Base-by-base conservation (phyloP, 2,888 invertebrate species). In the Xanthorhoe designata region DNA sequence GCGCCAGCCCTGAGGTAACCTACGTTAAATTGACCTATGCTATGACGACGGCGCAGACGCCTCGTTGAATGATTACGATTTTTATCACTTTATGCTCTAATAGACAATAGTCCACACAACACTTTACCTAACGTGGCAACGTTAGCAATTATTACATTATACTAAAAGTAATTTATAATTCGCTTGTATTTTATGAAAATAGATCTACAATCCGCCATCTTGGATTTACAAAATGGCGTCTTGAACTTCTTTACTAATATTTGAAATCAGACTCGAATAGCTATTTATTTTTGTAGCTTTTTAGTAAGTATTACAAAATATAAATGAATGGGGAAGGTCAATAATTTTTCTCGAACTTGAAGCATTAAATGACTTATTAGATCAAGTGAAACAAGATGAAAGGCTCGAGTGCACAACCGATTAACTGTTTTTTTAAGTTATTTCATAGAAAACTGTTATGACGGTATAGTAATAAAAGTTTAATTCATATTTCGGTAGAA, bases 11-110 rank as follows among this genome's bases (percentile, higher is more conserved):
- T 47, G 3, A 42, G 38, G 38, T 17, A 18, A 7, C 10, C 51
- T 47, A 56, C 18, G n/a, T 56, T 57, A 45, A 59, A 64, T 54
- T 59, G 52, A 51, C 52, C 35, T 49, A 49, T 35, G 47, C 35
- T 53, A 47, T 32, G 17, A 47, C 35, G 52, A 42, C 35, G 50
- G 10, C 38, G 38, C 17, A 9, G 29, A 24, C 51, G 19, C 49
- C 51, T 52, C 65, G 32, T 38, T 32, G 18, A 57, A 56, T 61
- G 13, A 49, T 61, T 55, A 51, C 51, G 19, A 59, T 63, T 66
- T 66, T 59, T 67, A 54, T 66, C 52, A 58, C 61, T 54, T 61
- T 18, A 15, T 50, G 55, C 52, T 57, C 52, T 51, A 42, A 35
- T 47, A 38, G 24, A 15, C 32, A 35, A 49, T 55, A 15, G 47